Evolutionary conservation across 2,888 invertebrate genomes (phyloP), one percentile per base, ranked within the genome.

Genomic region (Allophyes oxyacanthae): DNA sequence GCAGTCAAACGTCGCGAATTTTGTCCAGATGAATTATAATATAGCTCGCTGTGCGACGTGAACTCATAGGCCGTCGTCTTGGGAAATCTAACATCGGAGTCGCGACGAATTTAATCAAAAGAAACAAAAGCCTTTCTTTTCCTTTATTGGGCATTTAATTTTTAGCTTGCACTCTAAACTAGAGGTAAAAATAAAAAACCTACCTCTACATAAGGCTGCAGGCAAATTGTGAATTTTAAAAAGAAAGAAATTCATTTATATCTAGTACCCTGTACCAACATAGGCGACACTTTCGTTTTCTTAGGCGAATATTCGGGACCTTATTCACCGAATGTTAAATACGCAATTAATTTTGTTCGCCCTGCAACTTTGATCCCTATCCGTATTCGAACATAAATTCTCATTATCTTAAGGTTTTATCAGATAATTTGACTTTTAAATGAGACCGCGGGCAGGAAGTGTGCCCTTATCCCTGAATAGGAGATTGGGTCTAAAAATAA

Each of bases 351-450:
- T 63, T 57, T 69, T 30, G 25, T 41, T 26, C 15, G 38, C 52
- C 49, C 30, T 53, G 46, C 46, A 58, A 53, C 70, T 63, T 64
- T 69, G 66, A 67, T 69, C 70, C 51, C 43, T 64, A 51, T 50
- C 46, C 53, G 28, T 60, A 67, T 74, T 74, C 62, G 65, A 65
- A 67, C 75, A 83, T 81, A 82, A 77, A 82, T 84, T 77, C 69
- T 72, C 77, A 79, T 81, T 83, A 82, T 82, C 79, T 68, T 33
- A 20, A 66, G 60, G 57, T 72, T 78, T 77, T 73, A 82, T 83
- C 79, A 55, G 51, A 51, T 51, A 65, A 84, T 83, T 81, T 81
- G 76, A 81, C 78, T 81, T 83, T 77, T 66, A 81, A 83, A 84
- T 84, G 63, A 61, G 72, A 61, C 64, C 64, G 42, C 43, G 38